Conservation (phyloP, 2,888 invertebrate genomes). For the Polia nebulosa region DNA sequence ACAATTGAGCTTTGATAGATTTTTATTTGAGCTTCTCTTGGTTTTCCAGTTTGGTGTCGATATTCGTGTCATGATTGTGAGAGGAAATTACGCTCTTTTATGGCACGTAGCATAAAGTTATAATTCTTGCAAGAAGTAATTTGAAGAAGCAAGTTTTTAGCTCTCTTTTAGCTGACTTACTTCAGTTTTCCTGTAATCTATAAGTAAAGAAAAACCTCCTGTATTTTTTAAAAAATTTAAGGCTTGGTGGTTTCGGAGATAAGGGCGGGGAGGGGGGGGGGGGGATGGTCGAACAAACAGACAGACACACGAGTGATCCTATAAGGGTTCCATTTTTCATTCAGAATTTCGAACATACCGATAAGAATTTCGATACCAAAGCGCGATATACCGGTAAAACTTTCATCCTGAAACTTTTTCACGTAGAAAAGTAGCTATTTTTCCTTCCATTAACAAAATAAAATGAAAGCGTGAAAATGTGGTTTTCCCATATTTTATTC, state of each 20-base stretch:
- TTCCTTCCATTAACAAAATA: constrained; percentile 41
- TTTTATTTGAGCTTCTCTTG: constrained; percentile 53
- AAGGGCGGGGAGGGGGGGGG: too few relatives aligned
- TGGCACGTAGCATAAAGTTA: too few relatives aligned
- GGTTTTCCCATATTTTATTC: constrained; percentile 38
- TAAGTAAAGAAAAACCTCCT: too few relatives aligned
- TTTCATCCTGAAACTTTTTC: constrained; percentile 5
- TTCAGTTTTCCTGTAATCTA: too few relatives aligned
- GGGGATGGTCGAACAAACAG: too few relatives aligned
- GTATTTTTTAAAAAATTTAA: too few relatives aligned
- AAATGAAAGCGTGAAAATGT: constrained; percentile 17
- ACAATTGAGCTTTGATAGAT: constrained; percentile 61
- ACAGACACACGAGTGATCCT: too few relatives aligned
- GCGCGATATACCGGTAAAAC: not conserved
- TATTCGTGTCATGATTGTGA: constrained; percentile 10
- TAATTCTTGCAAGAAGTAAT: not conserved
- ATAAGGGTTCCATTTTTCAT: too few relatives aligned
- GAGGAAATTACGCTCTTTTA: constrained; percentile 6
- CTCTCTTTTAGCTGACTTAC: too few relatives aligned
- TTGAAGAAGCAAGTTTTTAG: too few relatives aligned
- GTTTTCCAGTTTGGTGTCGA: constrained; percentile 22
- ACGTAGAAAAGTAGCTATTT: constrained; percentile 40
- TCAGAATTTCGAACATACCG: too few relatives aligned
- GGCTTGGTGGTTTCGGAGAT: too few relatives aligned
- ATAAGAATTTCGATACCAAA: not conserved